phyloP scores from a whole-genome alignment of 37 sponge, comb jelly and placozoan genomes.

The Agelas oroides region DNA sequence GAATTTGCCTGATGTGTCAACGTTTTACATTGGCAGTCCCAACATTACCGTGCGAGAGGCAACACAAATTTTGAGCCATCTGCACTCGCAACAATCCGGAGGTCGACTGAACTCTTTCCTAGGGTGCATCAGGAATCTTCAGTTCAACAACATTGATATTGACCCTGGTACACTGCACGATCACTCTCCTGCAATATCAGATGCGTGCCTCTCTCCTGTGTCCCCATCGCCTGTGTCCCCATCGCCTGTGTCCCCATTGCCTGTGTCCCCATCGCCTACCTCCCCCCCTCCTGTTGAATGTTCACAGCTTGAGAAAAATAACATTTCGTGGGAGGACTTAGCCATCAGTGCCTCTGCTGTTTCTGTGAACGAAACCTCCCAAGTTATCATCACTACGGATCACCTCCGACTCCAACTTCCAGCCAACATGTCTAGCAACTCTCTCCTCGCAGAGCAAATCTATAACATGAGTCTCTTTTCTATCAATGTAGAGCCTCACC shows the following conservation, averaged over 20 bases:
- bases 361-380: background rate
- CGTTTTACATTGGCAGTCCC: too few species aligned
- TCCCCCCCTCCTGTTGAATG: too few species aligned
- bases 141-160: slow-evolving; percentile 11
- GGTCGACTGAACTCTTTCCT: background rate
- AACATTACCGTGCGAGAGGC: too few species aligned
- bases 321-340: background rate
- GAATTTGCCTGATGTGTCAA: too few species aligned
- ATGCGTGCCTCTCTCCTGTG: background rate
- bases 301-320: too few species aligned
- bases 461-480: background rate
- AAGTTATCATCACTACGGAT: background rate
- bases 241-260: too few species aligned
- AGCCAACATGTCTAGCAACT: too few species aligned
- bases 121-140: slow-evolving; percentile 3
- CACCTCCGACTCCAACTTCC: too few species aligned
- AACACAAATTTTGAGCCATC: too few species aligned
- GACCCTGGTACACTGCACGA: background rate
- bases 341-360: background rate
- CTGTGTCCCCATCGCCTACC: too few species aligned
- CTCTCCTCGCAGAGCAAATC: background rate
- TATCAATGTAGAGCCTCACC: background rate
- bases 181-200: background rate
- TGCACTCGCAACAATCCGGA: too few species aligned
- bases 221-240: too few species aligned